A percentile compares a stretch with the other conserved stretches of the same genome.
phyloP scores from a whole-genome alignment of 2,888 invertebrate genomes.

The Gisinianus flammeolus region DNA sequence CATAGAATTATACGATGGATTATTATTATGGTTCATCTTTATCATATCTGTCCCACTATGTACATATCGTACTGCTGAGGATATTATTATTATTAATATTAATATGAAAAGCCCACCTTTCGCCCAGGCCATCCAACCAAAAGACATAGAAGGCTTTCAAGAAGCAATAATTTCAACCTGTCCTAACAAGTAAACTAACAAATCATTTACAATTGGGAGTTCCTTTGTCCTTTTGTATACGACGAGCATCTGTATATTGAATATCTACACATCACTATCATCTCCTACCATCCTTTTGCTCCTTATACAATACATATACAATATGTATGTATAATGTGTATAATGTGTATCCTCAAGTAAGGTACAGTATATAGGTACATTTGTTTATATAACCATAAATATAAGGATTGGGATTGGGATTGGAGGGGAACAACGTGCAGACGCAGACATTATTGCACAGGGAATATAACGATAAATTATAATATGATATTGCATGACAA shows the following conservation, averaged over 20 bases:
- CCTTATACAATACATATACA: background rate
- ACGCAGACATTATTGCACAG: background rate
- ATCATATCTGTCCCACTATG: background rate
- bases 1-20: too few species aligned
- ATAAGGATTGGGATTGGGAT: too few species aligned
- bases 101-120: background rate
- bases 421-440: background rate
- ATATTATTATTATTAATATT: background rate
- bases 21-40: background rate
- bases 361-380: too few species aligned
- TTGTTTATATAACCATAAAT: too few species aligned
- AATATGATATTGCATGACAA: background rate
- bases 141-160: conserved; percentile 47
- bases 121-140: background rate
- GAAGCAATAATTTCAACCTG: conserved; percentile 56
- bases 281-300: background rate
- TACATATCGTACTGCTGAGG: background rate
- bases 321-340: background rate
- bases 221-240: too few species aligned
- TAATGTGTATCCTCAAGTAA: too few species aligned
- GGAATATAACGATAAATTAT: background rate
- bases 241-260: too few species aligned
- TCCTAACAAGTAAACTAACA: conserved; percentile 55
- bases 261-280: too few species aligned
- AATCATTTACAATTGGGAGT: conserved; percentile 50